Evolutionary conservation across 2,113 vertebrate genomes (phyloP).

Genomic region (Centropristis striata): DNA sequence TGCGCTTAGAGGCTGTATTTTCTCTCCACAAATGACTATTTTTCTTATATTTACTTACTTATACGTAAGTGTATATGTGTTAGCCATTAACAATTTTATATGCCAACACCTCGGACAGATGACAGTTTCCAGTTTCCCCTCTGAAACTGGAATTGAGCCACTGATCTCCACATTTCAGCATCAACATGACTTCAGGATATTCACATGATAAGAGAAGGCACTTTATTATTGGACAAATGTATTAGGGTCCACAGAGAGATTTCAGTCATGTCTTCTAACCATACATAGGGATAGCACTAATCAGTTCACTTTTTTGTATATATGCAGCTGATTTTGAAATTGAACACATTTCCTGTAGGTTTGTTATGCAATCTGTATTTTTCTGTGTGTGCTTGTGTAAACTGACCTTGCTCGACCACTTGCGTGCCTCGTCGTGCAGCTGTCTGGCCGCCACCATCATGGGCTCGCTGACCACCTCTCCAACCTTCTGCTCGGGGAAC

Average conservation of each 20-base stretch:
- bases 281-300: conserved; percentile 1
- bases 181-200: conserved; percentile 24
- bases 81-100: conserved; percentile 33
- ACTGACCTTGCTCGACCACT: conserved; percentile 95
- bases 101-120: conserved; percentile 64
- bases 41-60: neutral
- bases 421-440: conserved; percentile 97
- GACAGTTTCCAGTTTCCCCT: conserved; percentile 76
- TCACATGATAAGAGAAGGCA: conserved; percentile 10
- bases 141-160: conserved; percentile 77
- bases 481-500: conserved; percentile 96
- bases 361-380: neutral
- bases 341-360: neutral
- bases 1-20: neutral
- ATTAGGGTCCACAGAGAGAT: conserved; percentile 17
- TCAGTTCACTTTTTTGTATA: neutral
- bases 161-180: conserved; percentile 74
- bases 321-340: neutral
- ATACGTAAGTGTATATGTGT: conserved; percentile 12
- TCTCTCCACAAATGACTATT: neutral
- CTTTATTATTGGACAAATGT: neutral
- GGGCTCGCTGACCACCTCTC: conserved; percentile 96
- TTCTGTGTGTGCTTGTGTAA: conserved; percentile 5
- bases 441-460: conserved; percentile 99
- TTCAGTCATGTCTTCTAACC: neutral